Evolutionary conservation across 1,140 invertebrate species (phyloP).

Genomic region (Drosophila sp.): DNA sequence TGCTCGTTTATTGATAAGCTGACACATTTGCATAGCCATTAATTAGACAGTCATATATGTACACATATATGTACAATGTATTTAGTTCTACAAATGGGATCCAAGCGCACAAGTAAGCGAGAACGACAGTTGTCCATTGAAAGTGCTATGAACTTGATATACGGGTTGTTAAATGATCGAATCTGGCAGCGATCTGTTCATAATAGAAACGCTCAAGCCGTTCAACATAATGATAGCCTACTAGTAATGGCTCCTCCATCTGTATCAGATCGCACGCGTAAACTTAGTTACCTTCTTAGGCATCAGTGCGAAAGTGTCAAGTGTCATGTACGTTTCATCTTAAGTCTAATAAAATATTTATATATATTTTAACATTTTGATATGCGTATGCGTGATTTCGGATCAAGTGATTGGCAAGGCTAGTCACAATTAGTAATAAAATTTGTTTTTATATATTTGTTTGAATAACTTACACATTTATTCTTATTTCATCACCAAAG

Average conservation of each 20-base stretch:
- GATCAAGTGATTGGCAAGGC: too few relatives aligned
- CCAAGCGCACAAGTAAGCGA: neutral
- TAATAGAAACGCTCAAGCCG: neutral
- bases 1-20: conserved; percentile 24
- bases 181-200: neutral
- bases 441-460: too few relatives aligned
- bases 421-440: too few relatives aligned
- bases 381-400: too few relatives aligned
- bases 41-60: conserved; percentile 12
- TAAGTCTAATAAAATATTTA: too few relatives aligned
- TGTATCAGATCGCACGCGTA: conserved; percentile 60
- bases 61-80: neutral
- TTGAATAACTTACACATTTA: too few relatives aligned
- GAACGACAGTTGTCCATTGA: neutral
- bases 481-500: too few relatives aligned
- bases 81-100: neutral
- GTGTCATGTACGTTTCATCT: conserved; percentile 31
- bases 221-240: neutral
- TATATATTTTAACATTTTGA: too few relatives aligned
- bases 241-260: conserved; percentile 16
- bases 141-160: conserved; percentile 12
- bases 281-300: conserved; percentile 57
- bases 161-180: neutral
- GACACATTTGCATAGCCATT: conserved; percentile 12
- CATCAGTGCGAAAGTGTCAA: conserved; percentile 14